These are phyloP conservation scores for Siderastrea siderea DNA, from an alignment of 92 coral and sea anemone genomes.

Conservation along the genomic window DNA sequence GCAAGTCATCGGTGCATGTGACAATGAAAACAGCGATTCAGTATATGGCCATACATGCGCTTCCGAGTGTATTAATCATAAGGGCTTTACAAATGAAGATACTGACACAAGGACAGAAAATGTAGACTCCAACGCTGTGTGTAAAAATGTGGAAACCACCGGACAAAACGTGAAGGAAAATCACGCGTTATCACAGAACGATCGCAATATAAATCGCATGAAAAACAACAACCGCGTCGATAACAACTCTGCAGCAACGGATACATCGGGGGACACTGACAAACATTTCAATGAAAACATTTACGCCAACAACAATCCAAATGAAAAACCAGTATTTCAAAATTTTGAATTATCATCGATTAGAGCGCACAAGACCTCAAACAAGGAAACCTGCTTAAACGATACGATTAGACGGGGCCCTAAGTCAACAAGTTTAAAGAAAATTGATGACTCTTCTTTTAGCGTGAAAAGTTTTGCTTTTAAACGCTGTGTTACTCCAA, in stretches of 20 bases:
- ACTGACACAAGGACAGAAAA: neutral
- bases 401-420: neutral
- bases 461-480: neutral
- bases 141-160: neutral
- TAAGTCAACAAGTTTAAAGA: neutral
- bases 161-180: neutral
- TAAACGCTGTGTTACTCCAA: constrained; percentile 18
- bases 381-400: neutral
- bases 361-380: neutral
- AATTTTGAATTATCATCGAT: neutral
- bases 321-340: constrained; percentile 16
- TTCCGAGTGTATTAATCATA: neutral
- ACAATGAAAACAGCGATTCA: constrained; percentile 1
- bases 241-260: neutral
- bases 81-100: neutral
- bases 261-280: neutral
- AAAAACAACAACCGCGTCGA: neutral
- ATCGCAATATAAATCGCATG: neutral
- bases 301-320: neutral
- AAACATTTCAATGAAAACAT: neutral
- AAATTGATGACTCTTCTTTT: neutral
- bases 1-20: neutral
- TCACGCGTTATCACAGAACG: neutral
- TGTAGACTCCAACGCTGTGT: neutral
- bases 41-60: neutral